Conservation (phyloP, 2,888 invertebrate species). For the Endotricha flammealis region DNA sequence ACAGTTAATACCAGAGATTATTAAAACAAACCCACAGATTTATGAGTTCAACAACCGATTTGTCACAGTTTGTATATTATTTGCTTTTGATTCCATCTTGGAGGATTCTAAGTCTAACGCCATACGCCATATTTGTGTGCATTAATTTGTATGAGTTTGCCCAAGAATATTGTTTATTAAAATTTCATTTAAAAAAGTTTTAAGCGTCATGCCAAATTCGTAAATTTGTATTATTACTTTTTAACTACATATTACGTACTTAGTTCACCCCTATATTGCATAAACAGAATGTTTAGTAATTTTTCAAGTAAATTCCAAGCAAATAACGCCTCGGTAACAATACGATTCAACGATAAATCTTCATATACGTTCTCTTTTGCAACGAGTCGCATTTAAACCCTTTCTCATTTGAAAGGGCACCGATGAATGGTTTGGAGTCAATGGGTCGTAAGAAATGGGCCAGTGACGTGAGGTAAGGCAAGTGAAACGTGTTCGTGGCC, state of each 20-base stretch:
- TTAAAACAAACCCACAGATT: too few relatives aligned
- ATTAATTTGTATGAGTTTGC: too few relatives aligned
- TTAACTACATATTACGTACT: background rate
- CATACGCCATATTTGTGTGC: too few relatives aligned
- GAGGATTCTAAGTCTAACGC: too few relatives aligned
- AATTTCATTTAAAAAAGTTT: too few relatives aligned
- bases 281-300: background rate
- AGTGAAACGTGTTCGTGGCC: constrained; percentile 53
- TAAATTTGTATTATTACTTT: too few relatives aligned
- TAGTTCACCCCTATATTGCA: background rate
- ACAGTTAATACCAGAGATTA: too few relatives aligned
- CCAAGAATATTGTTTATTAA: too few relatives aligned
- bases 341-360: constrained; percentile 42
- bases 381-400: constrained; percentile 58
- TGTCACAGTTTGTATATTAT: too few relatives aligned
- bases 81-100: too few relatives aligned
- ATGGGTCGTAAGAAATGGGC: constrained; percentile 75
- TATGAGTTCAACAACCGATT: too few relatives aligned
- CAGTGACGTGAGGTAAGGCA: constrained; percentile 59
- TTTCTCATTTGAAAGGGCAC: constrained; percentile 64
- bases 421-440: constrained; percentile 70
- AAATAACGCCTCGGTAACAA: constrained; percentile 24
- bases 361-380: constrained; percentile 57
- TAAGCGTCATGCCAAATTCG: too few relatives aligned
- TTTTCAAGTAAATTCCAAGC: constrained; percentile 12